Base-by-base conservation (phyloP, 2,797 vertebrate genomes). In the Cottoperca gobio region DNA sequence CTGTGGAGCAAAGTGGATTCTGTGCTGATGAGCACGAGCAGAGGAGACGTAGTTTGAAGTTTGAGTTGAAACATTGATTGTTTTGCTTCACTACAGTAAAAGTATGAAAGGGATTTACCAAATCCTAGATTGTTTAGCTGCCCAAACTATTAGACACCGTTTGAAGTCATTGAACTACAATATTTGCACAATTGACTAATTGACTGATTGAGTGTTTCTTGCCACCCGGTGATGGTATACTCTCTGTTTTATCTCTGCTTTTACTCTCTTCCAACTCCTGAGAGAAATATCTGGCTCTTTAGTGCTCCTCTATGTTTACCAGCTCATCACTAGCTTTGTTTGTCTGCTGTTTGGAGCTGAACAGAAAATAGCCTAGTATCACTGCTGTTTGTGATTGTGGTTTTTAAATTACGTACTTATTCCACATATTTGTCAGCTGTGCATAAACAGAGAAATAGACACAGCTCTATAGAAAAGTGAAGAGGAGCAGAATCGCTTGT, bases 1-100 rank as follows among this genome's bases (percentile, higher is more conserved):
- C 82, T 64, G 67, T 62, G 55, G 39, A 59, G 74, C 49, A 66
- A 85, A 85, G 81, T 74, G 61, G 78, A 78, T 81, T 78, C 48
- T 43, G 63, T 12, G 61, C 69, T 65, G 85, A 81, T 62, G 73
- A 84, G 73, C 2, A 19, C 0, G 21, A 70, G 64, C 62, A 23
- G 40, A 63, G 70, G 39, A 76, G 73, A 82, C 10, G 17, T 14
- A 39, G 81, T 28, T 21, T 60, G n/a, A n/a, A n/a, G n/a, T n/a
- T 70, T 48, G 70, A 23, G 57, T 1, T 66, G 17, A 63, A 72
- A 63, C 57, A 37, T 28, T 59, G 70, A 78, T 72, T 5, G 0
- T n/a, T n/a, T 58, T 35, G 68, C 52, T 62, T 60, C 37, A n/a
- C 52, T 57, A 48, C 64, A 6, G 58, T 23, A 9, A 39, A 64